Conservation (phyloP, 1,140 invertebrate species). For the Lamellibrachia luymesi region DNA sequence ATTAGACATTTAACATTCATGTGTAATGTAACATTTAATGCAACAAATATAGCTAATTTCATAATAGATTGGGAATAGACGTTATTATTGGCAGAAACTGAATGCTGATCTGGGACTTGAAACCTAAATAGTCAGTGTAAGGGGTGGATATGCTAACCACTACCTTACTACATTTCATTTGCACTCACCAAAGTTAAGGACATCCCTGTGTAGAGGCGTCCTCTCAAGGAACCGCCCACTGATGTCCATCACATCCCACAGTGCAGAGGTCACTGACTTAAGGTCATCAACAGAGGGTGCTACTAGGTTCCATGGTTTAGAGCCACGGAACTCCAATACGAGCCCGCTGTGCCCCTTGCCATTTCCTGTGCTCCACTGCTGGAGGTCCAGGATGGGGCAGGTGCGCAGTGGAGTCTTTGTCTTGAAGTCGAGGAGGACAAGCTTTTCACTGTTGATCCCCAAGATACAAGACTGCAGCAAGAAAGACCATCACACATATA, state of each 20-base stretch:
- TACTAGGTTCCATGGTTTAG: slow-evolving; percentile 58
- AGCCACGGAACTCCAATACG: slow-evolving; percentile 67
- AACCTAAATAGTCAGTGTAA: background rate
- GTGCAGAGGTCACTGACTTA: slow-evolving; percentile 60
- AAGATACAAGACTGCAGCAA: slow-evolving; percentile 56
- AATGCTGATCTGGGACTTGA: background rate
- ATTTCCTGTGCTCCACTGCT: slow-evolving; percentile 68
- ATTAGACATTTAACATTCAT: too few species aligned
- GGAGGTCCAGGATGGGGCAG: slow-evolving; percentile 58
- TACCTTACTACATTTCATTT: background rate
- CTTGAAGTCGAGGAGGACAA: slow-evolving; percentile 68
- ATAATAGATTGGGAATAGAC: background rate
- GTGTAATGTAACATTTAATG: too few species aligned
- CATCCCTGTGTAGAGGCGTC: slow-evolving; percentile 43
- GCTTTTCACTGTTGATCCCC: slow-evolving; percentile 64
- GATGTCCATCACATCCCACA: slow-evolving; percentile 62
- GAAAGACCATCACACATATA: background rate
- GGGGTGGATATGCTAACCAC: background rate
- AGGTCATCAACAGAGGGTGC: slow-evolving; percentile 57
- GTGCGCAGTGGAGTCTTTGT: slow-evolving; percentile 65
- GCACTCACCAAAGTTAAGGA: slow-evolving; percentile 49
- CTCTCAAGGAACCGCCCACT: slow-evolving; percentile 54
- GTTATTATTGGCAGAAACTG: background rate
- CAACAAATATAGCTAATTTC: background rate
- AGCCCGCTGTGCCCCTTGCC: slow-evolving; percentile 68